Evolutionary conservation across 2,888 invertebrate species (phyloP).

Genomic region (Cremastobaeus sp.): DNA sequence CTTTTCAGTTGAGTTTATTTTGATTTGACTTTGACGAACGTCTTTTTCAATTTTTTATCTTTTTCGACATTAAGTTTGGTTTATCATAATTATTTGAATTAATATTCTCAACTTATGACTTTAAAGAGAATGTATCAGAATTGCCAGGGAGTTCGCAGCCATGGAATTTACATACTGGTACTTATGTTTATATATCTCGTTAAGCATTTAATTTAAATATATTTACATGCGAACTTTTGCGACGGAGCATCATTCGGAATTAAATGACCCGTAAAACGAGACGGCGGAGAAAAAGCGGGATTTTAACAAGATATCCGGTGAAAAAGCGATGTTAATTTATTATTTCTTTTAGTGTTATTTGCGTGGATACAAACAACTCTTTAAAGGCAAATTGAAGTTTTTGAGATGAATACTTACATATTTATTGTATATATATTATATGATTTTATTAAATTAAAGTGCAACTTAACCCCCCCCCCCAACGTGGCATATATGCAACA

Average conservation of each 20-base stretch:
- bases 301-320: too few species aligned
- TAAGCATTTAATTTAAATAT: constrained; percentile 39
- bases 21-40: too few species aligned
- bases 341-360: constrained; percentile 13
- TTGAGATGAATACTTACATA: too few species aligned
- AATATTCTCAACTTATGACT: constrained; percentile 47
- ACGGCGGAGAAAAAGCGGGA: background rate
- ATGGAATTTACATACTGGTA: constrained; percentile 58
- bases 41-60: background rate
- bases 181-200: constrained; percentile 57
- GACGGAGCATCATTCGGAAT: constrained; percentile 15
- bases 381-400: too few species aligned
- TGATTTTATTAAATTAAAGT: too few species aligned
- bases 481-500: too few species aligned
- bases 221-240: constrained; percentile 20
- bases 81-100: constrained; percentile 15
- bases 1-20: too few species aligned
- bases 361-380: too few species aligned
- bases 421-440: too few species aligned
- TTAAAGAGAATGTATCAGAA: constrained; percentile 55
- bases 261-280: constrained; percentile 21
- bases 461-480: too few species aligned
- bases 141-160: constrained; percentile 47
- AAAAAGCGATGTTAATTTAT: background rate
- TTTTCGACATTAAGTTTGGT: constrained; percentile 3